phyloP scores from a whole-genome alignment of 2,888 invertebrate genomes.

The Onthophagus sagittarius region DNA sequence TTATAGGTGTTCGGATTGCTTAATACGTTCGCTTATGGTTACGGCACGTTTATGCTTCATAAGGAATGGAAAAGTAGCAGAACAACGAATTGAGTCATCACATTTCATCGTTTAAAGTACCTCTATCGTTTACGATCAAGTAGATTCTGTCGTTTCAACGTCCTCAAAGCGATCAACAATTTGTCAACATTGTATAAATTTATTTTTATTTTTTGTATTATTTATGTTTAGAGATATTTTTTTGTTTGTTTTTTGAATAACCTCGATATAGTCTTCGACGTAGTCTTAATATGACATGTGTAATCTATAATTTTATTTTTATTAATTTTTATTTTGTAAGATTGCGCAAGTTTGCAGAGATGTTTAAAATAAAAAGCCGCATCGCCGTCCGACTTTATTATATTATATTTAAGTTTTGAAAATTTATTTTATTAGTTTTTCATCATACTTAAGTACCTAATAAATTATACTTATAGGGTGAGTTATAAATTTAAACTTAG shows the following conservation, averaged over 20 bases:
- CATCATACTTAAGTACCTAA: constrained; percentile 16
- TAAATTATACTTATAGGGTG: constrained; percentile 1
- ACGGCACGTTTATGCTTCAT: constrained; percentile 71
- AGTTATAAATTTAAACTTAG: not conserved
- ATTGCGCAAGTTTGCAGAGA: not conserved
- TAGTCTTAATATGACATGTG: constrained; percentile 14
- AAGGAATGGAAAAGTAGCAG: constrained; percentile 64
- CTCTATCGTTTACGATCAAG: constrained; percentile 2
- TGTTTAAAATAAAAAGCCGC: constrained; percentile 8
- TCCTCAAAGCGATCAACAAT: constrained; percentile 12
- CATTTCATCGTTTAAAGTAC: constrained; percentile 5
- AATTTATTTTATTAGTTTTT: constrained; percentile 11
- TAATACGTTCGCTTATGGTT: constrained; percentile 75
- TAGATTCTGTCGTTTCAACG: constrained; percentile 7
- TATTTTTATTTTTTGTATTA: constrained; percentile 11
- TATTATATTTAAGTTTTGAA: constrained; percentile 19
- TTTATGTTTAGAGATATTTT: constrained; percentile 2
- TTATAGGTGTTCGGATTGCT: constrained; percentile 74
- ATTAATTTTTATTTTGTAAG: not conserved
- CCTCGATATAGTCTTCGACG: not conserved
- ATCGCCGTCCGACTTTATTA: not conserved
- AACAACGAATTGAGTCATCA: constrained; percentile 36
- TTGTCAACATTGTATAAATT: constrained; percentile 1
- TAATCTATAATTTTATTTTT: constrained; percentile 2
- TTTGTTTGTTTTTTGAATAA: not conserved